Evolutionary conservation across 2,797 vertebrate genomes (phyloP).

Genomic region (Acestrorhynchus altus): DNA sequence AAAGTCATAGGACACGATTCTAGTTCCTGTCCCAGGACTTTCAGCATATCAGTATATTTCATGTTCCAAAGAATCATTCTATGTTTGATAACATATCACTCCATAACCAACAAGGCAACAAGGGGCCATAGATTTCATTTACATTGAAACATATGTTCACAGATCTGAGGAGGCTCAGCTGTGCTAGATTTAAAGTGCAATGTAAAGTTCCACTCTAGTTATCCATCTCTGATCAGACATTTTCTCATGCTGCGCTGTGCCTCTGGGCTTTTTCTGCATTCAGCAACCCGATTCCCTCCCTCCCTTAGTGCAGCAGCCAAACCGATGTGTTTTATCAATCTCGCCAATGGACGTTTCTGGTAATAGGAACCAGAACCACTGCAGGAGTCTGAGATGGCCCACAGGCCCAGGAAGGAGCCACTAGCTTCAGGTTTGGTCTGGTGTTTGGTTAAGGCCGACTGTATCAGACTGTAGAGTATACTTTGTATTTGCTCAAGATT

Average conservation of each 20-base stretch:
- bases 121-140: not conserved
- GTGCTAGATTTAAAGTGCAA: constrained; percentile 7
- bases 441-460: constrained; percentile 24
- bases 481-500: constrained; percentile 39
- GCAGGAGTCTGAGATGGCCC: constrained; percentile 33
- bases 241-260: constrained; percentile 29
- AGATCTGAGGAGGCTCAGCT: not conserved
- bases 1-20: too few relatives aligned
- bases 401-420: constrained; percentile 35
- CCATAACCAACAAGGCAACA: not conserved
- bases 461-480: constrained; percentile 33
- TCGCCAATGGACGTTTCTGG: constrained; percentile 38
- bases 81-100: not conserved
- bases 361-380: constrained; percentile 47
- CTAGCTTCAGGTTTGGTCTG: constrained; percentile 16
- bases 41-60: not conserved
- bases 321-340: constrained; percentile 45
- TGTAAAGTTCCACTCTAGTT: constrained; percentile 4
- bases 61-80: not conserved
- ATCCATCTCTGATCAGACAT: constrained; percentile 17
- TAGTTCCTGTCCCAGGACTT: too few relatives aligned
- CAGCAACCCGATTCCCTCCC: constrained; percentile 11
- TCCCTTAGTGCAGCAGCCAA: constrained; percentile 30
- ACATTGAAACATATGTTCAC: too few relatives aligned
- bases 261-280: constrained; percentile 27